phyloP scores from a whole-genome alignment of 2,888 invertebrate species.

The Elegia similella region DNA sequence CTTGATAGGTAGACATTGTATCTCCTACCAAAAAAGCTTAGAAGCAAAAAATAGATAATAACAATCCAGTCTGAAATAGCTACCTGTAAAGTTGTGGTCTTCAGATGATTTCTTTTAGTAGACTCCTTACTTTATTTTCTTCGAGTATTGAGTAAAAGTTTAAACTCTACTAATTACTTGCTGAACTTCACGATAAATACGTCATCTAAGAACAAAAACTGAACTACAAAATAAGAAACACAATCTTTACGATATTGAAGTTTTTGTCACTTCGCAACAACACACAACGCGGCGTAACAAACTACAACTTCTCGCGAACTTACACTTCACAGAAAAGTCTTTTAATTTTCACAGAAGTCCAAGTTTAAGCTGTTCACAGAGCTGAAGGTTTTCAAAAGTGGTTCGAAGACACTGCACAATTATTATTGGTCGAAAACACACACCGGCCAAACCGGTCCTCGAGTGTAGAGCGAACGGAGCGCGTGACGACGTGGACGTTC shows the following conservation, averaged over 20 bases:
- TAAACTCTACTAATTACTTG: conserved; percentile 44
- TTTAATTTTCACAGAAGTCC: conserved; percentile 35
- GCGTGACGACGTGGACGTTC: conserved; percentile 43
- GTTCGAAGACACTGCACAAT: conserved; percentile 60
- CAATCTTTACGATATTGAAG: conserved; percentile 28
- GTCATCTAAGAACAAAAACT: conserved; percentile 46
- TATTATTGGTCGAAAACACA: conserved; percentile 60
- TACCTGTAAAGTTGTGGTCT: conserved; percentile 47
- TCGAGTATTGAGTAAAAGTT: conserved; percentile 33
- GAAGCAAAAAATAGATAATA: conserved; percentile 8
- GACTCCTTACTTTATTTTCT: conserved; percentile 22
- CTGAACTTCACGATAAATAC: conserved; percentile 41
- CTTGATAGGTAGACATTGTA: too few relatives aligned
- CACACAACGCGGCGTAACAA: conserved; percentile 38
- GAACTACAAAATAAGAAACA: conserved; percentile 52
- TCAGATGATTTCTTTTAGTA: conserved; percentile 18
- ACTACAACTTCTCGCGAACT: conserved; percentile 46
- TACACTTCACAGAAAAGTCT: conserved; percentile 60
- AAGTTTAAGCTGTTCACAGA: conserved; percentile 34
- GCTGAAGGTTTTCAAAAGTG: conserved; percentile 40
- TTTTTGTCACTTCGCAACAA: conserved; percentile 50
- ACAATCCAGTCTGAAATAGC: conserved; percentile 12
- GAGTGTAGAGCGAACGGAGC: conserved; percentile 27
- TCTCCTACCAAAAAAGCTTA: neutral
- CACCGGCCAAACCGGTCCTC: conserved; percentile 55